Conservation (phyloP, 2,888 invertebrate genomes). For the Ditula angustiorana region DNA sequence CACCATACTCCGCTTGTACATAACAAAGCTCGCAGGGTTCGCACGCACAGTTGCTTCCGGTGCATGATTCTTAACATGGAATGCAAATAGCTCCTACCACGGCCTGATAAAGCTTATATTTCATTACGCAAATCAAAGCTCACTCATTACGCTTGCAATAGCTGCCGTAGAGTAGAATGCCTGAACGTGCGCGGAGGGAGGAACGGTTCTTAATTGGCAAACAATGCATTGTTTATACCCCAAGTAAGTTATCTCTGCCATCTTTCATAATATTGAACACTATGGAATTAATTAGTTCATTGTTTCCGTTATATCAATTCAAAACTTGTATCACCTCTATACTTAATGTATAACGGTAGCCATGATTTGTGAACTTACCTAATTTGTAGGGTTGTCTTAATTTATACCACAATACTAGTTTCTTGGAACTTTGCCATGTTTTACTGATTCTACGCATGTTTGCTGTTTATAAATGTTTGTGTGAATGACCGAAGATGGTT, state of each 20-base stretch:
- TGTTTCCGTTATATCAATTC: conserved; percentile 44
- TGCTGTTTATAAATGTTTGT: conserved; percentile 11
- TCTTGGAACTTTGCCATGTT: conserved; percentile 21
- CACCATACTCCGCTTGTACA: conserved; percentile 51
- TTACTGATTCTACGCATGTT: conserved; percentile 23
- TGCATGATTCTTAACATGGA: conserved; percentile 34
- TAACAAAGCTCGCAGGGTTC: conserved; percentile 60
- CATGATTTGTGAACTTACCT: conserved; percentile 19
- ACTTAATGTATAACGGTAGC: conserved; percentile 44
- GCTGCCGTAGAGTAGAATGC: conserved; percentile 43
- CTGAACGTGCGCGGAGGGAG: conserved; percentile 39
- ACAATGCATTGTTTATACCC: conserved; percentile 62
- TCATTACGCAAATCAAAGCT: conserved; percentile 18
- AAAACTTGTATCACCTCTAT: conserved; percentile 11
- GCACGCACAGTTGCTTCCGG: conserved; percentile 63
- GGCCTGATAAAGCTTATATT: conserved; percentile 49
- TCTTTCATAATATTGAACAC: conserved; percentile 47
- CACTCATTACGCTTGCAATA: conserved; percentile 26
- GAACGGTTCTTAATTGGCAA: conserved; percentile 74
- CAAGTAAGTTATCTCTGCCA: conserved; percentile 50
- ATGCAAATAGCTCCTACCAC: conserved; percentile 48
- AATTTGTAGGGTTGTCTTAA: conserved; percentile 23
- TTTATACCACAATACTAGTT: conserved; percentile 25
- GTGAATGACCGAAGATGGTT: conserved; percentile 33
- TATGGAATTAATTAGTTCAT: conserved; percentile 47